phyloP scores from a whole-genome alignment of 2,888 invertebrate species.

The Syrphus vitripennis region DNA sequence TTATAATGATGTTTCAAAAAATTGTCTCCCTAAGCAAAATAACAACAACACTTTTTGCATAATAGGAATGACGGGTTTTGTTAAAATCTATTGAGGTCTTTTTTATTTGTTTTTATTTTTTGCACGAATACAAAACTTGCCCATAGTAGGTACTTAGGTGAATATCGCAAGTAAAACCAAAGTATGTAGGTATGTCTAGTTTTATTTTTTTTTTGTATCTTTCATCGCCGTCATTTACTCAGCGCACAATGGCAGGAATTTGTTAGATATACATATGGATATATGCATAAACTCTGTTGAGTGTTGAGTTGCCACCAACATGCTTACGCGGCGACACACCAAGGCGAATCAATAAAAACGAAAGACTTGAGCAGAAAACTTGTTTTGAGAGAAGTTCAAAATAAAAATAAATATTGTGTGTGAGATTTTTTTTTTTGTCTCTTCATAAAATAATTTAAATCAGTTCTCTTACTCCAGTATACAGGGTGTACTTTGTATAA shows the following conservation, averaged over 20 bases:
- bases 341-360: slow-evolving; percentile 31
- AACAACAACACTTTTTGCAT: too few species aligned
- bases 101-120: too few species aligned
- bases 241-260: background rate
- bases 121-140: too few species aligned
- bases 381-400: slow-evolving; percentile 40
- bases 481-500: background rate
- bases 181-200: background rate
- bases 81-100: too few species aligned
- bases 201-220: slow-evolving; percentile 13
- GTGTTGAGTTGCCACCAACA: slow-evolving; percentile 19
- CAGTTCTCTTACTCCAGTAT: background rate
- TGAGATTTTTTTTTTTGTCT: background rate
- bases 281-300: background rate
- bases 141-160: too few species aligned
- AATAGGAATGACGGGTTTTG: too few species aligned
- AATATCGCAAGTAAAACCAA: too few species aligned
- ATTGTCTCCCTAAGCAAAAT: too few species aligned
- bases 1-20: too few species aligned
- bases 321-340: slow-evolving; percentile 9
- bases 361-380: slow-evolving; percentile 55
- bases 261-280: background rate
- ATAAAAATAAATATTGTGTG: background rate
- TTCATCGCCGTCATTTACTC: background rate
- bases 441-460: background rate